Percentiles rank a stretch among this genome's conserved stretches.
Evolutionary conservation across 2,113 vertebrate genomes (phyloP).

Genomic region (Sialia sialis): DNA sequence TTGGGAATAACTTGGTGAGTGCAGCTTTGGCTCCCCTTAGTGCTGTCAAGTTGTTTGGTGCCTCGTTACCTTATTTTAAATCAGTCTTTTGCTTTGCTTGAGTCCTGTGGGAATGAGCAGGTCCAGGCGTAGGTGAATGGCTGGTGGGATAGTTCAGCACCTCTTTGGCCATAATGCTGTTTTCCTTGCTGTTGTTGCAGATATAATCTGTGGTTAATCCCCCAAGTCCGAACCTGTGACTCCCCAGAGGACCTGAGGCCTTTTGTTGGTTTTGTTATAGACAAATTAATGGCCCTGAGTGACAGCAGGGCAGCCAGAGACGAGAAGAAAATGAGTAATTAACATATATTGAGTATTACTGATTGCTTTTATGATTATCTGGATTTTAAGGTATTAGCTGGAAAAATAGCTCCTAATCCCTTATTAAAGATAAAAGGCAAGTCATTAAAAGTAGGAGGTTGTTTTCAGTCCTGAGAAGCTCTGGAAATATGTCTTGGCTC

Average conservation of each 20-base stretch:
- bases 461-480: constrained; percentile 57
- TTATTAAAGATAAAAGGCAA: constrained; percentile 71
- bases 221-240: constrained; percentile 10
- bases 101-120: background rate
- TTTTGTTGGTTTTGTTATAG: constrained; percentile 39
- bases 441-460: constrained; percentile 67
- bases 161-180: background rate
- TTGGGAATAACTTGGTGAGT: background rate
- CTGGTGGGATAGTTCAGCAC: background rate
- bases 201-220: background rate
- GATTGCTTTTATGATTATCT: constrained; percentile 69
- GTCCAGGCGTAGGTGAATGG: fast-evolving
- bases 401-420: constrained; percentile 68
- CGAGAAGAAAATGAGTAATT: constrained; percentile 65
- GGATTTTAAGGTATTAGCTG: constrained; percentile 70
- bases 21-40: background rate
- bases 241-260: background rate
- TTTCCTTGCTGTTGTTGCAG: background rate
- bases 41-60: background rate
- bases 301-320: constrained; percentile 24
- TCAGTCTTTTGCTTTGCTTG: background rate
- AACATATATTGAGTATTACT: constrained; percentile 49
- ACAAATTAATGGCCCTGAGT: constrained; percentile 46
- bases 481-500: constrained; percentile 68
- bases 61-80: background rate